These are phyloP conservation scores for Notocelia uddmanniana DNA, from an alignment of 2,888 invertebrate genomes.

Conservation along the genomic window DNA sequence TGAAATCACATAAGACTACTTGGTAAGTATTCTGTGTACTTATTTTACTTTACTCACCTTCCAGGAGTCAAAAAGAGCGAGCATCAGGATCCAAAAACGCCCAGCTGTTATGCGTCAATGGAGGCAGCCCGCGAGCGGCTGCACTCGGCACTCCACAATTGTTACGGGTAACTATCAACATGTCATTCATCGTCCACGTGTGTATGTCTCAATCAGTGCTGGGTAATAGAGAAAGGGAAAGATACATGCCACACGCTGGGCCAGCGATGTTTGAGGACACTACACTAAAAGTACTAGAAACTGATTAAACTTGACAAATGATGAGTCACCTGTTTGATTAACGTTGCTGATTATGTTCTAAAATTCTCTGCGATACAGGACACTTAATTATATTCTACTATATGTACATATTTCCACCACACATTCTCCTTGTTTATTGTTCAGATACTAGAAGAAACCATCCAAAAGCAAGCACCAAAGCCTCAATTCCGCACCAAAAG, in stretches of 20 bases:
- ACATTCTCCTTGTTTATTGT: neutral
- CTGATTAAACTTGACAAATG: too few species aligned
- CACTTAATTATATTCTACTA: neutral
- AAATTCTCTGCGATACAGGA: too few species aligned
- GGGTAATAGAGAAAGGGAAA: too few species aligned
- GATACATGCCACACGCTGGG: too few species aligned
- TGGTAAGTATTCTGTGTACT: too few species aligned
- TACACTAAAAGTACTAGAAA: too few species aligned
- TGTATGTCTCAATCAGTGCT: too few species aligned
- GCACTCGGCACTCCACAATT: conserved; percentile 70
- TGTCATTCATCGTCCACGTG: too few species aligned
- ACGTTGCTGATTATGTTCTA: too few species aligned
- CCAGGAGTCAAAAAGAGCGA: conserved; percentile 60
- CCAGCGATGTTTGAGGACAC: too few species aligned
- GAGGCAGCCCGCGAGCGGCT: conserved; percentile 66
- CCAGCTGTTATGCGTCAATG: conserved; percentile 67
- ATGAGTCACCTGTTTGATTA: too few species aligned
- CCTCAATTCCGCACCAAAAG: conserved; percentile 21
- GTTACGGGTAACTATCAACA: conserved; percentile 64
- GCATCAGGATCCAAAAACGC: conserved; percentile 68
- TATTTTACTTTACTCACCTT: neutral
- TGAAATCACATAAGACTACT: too few species aligned
- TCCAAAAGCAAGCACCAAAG: conserved; percentile 71
- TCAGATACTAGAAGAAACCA: conserved; percentile 79
- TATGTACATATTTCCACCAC: neutral